Conservation (phyloP, 2,113 vertebrate species). For the Verasper variegatus region DNA sequence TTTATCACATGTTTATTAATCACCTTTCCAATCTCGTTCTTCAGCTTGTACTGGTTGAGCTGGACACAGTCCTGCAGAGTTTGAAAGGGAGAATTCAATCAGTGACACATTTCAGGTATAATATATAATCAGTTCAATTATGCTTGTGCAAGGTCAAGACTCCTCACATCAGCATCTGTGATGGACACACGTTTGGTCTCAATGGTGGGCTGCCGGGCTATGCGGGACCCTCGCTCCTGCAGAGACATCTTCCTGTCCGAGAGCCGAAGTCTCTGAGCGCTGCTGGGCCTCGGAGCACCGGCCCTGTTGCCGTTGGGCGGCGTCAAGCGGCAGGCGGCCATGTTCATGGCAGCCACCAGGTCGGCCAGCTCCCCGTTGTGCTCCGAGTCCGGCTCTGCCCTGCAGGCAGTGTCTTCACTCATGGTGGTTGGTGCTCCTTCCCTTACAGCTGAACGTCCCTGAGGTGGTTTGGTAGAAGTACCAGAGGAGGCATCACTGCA, state of each 20-base stretch:
- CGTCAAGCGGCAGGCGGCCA: slow-evolving; percentile 59
- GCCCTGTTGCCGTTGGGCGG: slow-evolving; percentile 57
- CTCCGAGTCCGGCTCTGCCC: slow-evolving; percentile 72
- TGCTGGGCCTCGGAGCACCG: slow-evolving; percentile 57
- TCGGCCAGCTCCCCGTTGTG: slow-evolving; percentile 85
- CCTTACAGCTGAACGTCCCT: slow-evolving; percentile 7
- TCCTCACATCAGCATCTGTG: slow-evolving; percentile 88
- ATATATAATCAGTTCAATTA: background rate
- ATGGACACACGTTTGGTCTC: slow-evolving; percentile 94
- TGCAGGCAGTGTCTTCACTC: slow-evolving; percentile 56
- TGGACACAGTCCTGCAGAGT: slow-evolving; percentile 89
- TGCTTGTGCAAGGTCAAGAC: background rate
- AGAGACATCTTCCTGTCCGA: slow-evolving; percentile 92
- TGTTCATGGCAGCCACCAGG: slow-evolving; percentile 88
- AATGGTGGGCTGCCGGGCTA: slow-evolving; percentile 89
- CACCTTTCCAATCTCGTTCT: slow-evolving; percentile 96
- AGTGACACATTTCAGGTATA: background rate
- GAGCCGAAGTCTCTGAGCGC: slow-evolving; percentile 72
- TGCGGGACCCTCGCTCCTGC: slow-evolving; percentile 87
- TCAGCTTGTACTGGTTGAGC: slow-evolving; percentile 95
- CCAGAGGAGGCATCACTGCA: slow-evolving; percentile 29
- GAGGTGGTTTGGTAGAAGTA: background rate
- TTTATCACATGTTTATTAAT: background rate
- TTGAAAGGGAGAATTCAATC: background rate
- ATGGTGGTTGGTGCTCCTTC: slow-evolving; percentile 44